These are phyloP conservation scores for Oncorhynchus mykiss DNA, from an alignment of 2,113 vertebrate genomes.

Conservation along the genomic window DNA sequence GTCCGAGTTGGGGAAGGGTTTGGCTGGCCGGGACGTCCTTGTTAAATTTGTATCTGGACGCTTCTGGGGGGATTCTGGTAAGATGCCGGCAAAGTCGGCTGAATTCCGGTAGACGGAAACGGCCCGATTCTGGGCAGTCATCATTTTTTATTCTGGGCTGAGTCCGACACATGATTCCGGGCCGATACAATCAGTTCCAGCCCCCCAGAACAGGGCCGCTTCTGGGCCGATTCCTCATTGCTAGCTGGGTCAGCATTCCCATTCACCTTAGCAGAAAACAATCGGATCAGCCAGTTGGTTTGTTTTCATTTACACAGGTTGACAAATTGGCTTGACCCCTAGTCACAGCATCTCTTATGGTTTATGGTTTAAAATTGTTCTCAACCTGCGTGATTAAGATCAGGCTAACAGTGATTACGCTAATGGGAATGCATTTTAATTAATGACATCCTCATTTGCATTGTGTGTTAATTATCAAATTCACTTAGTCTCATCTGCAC, in stretches of 20 bases:
- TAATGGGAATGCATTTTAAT: constrained; percentile 76
- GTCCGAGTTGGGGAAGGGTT: no score
- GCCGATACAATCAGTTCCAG: no score
- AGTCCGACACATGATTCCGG: no score
- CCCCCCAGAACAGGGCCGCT: no score
- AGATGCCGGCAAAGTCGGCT: no score
- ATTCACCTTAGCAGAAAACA: constrained; percentile 28
- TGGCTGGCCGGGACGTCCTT: no score
- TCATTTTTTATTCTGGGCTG: no score
- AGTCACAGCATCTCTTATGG: constrained; percentile 41
- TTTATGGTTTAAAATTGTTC: constrained; percentile 67
- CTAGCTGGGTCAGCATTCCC: constrained; percentile 7
- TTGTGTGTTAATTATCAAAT: constrained; percentile 72
- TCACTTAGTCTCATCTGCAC: constrained; percentile 62
- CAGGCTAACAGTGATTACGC: constrained; percentile 66
- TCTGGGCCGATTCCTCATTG: no score
- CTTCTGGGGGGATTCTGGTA: no score
- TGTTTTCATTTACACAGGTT: constrained; percentile 30
- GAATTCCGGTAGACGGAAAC: no score
- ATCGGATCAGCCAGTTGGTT: constrained; percentile 13
- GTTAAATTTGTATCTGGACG: no score
- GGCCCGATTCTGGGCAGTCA: no score
- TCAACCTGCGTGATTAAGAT: constrained; percentile 61
- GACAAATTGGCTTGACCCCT: constrained; percentile 62
- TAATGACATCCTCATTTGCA: constrained; percentile 73